Base-by-base conservation (phyloP, 2,113 vertebrate genomes). In the Scophthalmus maximus region DNA sequence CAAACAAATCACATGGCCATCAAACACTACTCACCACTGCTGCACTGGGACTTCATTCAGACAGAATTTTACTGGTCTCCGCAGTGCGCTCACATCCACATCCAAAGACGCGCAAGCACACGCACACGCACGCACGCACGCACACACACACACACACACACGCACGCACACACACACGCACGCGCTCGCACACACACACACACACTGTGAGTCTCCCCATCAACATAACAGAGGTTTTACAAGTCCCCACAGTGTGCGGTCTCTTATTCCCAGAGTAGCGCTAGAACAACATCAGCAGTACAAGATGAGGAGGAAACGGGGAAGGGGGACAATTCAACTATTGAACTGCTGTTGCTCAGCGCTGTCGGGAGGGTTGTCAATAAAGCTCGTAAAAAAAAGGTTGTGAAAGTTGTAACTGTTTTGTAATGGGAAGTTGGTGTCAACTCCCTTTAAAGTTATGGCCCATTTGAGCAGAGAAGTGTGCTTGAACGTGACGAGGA, bases 1-100 rank as follows among this genome's bases (percentile, higher is more conserved):
- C 94, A 96, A 98, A 96, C 95, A 95, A 94, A 95, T 95, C 82
- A 84, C 92, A 91, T 93, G 95, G 94, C 93, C 94, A 95, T 96
- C 94, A 94, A 95, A 95, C 93, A 91, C 91, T 89, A 93, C 92
- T 92, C 92, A 89, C 91, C 87, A 89, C 89, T 74, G 87, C 85
- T 87, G 90, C 86, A 82, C 81, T 90, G 89, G 87, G 93, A 93
- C 89, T 92, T 93, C 90, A 92, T 93, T 94, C 86, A 93, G 84
- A 83, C 82, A 73, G 63, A 81, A 59, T 93, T 92, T 93, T 93
- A 93, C 91, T 89, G 85, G 89, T 89, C 88, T 89, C 88, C 29
- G 73, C 87, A 75, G 85, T 86, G 74, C 59, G 78, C 76, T 82
- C 79, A 69, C 57, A 72, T 77, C 71, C 85, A 55, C 85, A 79